Evolutionary conservation across 2,888 invertebrate genomes (phyloP).

Genomic region (Petrolisthes cinctipes): DNA sequence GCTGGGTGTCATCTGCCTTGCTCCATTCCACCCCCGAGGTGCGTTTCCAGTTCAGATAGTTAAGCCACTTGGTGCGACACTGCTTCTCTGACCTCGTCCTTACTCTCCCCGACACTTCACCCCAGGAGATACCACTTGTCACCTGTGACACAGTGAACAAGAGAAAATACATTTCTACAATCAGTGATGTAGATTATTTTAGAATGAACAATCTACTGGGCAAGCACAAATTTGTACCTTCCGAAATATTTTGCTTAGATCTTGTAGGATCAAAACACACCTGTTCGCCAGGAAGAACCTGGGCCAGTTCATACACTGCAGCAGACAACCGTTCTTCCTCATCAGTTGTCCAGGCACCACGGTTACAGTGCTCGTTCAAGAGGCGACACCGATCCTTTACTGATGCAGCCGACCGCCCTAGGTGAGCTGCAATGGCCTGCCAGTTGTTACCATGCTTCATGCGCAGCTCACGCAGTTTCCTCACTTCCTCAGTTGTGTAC

Average conservation of each 20-base stretch:
- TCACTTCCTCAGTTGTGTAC: constrained; percentile 71
- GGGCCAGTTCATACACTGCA: constrained; percentile 71
- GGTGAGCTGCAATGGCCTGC: constrained; percentile 71
- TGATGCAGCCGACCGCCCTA: constrained; percentile 72
- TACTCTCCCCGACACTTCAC: constrained; percentile 67
- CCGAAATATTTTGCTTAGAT: no score
- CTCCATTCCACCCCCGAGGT: constrained; percentile 72
- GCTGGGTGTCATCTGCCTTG: constrained; percentile 70
- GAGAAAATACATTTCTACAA: not conserved
- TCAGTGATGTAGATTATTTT: no score
- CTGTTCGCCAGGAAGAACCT: constrained; percentile 70
- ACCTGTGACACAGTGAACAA: constrained; percentile 24
- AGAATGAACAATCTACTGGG: no score
- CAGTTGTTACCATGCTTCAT: constrained; percentile 71
- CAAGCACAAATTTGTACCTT: no score
- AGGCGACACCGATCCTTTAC: constrained; percentile 72
- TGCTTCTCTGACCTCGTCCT: constrained; percentile 72
- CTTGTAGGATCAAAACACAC: constrained; percentile 66
- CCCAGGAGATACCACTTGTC: constrained; percentile 57
- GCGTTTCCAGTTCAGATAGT: constrained; percentile 72
- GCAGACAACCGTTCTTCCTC: constrained; percentile 70
- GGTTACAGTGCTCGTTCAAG: constrained; percentile 72
- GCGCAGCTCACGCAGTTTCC: constrained; percentile 69
- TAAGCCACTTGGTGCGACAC: constrained; percentile 73
- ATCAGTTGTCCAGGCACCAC: constrained; percentile 71